Conservation (phyloP, 2,888 invertebrate genomes). For the Gasteruption jaculator region DNA sequence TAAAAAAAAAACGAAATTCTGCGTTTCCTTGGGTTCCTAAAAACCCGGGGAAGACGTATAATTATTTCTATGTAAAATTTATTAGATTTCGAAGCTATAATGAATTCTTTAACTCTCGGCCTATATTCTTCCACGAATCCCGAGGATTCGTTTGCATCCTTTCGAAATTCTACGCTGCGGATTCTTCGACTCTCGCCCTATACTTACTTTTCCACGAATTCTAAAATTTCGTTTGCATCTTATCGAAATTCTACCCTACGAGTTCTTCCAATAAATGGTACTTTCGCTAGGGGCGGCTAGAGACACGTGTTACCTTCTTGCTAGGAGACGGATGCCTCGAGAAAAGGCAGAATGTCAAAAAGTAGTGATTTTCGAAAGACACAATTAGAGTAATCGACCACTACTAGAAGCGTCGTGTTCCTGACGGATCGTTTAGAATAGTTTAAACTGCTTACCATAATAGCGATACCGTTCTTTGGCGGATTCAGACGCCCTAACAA, state of each 20-base stretch:
- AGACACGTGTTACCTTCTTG: too few species aligned
- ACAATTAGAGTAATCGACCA: constrained; percentile 41
- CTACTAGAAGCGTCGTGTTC: constrained; percentile 8
- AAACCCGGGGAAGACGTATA: too few species aligned
- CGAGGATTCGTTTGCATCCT: too few species aligned
- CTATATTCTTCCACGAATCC: background rate
- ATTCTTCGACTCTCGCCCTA: constrained; percentile 11
- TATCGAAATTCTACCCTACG: too few species aligned
- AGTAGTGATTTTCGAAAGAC: constrained; percentile 26
- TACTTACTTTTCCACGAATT: background rate
- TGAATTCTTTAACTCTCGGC: too few species aligned
- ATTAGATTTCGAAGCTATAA: too few species aligned
- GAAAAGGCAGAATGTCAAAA: background rate
- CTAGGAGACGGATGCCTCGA: background rate
- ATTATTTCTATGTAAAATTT: too few species aligned
- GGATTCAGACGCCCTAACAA: constrained; percentile 32
- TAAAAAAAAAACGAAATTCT: too few species aligned
- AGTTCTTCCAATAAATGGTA: too few species aligned
- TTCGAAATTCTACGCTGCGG: constrained; percentile 20
- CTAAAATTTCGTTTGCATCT: too few species aligned
- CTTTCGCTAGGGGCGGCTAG: background rate
- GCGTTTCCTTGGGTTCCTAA: too few species aligned
- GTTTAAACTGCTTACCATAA: constrained; percentile 48
- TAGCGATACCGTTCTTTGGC: constrained; percentile 28
- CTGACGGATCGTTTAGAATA: constrained; percentile 30